Base-by-base conservation (phyloP, 2,113 vertebrate species). In the Myiopsitta monachus region DNA sequence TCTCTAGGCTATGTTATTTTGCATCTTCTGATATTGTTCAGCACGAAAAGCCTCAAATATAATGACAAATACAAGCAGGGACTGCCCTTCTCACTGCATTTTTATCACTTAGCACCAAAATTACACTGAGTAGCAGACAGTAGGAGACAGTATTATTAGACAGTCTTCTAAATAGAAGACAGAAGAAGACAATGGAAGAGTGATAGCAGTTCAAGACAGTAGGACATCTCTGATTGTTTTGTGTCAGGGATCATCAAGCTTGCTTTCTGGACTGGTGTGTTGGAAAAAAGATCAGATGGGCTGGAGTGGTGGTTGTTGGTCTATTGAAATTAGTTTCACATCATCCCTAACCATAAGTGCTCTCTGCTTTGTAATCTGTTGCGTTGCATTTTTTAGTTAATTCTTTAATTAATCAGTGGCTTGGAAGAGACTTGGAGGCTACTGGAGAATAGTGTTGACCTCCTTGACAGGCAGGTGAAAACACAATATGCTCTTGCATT, bases 331-430 rank as follows among this genome's bases (percentile, higher is more conserved):
- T n/a, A 67, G 38, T 85, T 91, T 90, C 66, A 83, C 51, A 83
- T 94, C 67, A 55, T 90, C 51, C 43, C 67, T 88, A 83, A 63
- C 52, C 46, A 19, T 82, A 31, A 43, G 27, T 81, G 44, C 52
- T 74, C 91, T 95, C 79, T 95, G 31, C 79, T 95, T 82, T 88
- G 67, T n/a, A 72, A 36, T 62, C 30, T 89, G 82, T 90, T 92
- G 74, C 22, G 5, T 28, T 83, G 39, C 28, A 68, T 64, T 94
- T 95, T 94, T 83, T 52, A 77, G 16, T 72, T n/a, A 93, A 44
- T 76, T 85, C 38, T 85, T 82, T 68, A 49, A 72, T 59, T 92
- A 59, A 38, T 85, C 14, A 38, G 76, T 4, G 2, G 33, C 57
- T 41, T 85, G 59, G 24, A 78, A 87, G 73, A 81, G 46, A 63